Evolutionary conservation across 1,140 invertebrate genomes (phyloP).

Genomic region (Triops cancriformis): DNA sequence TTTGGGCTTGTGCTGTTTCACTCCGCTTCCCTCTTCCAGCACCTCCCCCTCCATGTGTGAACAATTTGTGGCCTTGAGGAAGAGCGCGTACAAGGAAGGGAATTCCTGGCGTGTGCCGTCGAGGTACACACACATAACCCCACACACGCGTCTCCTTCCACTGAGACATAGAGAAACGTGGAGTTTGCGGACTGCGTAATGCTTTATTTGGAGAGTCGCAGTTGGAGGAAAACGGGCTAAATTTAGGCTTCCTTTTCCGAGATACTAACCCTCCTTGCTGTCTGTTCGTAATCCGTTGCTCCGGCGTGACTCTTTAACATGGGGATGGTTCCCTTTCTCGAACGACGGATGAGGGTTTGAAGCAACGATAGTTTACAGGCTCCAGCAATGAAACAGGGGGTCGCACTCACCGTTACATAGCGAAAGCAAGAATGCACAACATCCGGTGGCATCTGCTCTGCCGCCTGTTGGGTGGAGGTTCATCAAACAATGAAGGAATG

Average conservation of each 20-base stretch:
- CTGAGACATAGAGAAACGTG: neutral
- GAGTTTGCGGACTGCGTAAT: neutral
- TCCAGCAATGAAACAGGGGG: neutral
- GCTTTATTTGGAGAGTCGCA: neutral
- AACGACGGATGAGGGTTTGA: neutral
- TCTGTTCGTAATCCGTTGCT: neutral
- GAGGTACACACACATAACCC: neutral
- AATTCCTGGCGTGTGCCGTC: conserved; percentile 1
- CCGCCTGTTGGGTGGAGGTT: neutral
- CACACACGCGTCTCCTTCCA: neutral
- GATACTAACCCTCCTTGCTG: neutral
- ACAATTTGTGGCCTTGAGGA: neutral
- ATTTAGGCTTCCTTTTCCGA: neutral
- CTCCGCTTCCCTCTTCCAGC: neutral
- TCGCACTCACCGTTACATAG: neutral
- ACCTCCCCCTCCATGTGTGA: neutral
- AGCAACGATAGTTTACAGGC: neutral
- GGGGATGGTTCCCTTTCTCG: neutral
- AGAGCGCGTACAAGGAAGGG: neutral
- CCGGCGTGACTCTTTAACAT: neutral
- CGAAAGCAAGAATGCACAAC: neutral
- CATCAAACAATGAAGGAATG: neutral
- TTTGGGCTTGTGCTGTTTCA: neutral
- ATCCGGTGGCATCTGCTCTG: conserved; percentile 12
- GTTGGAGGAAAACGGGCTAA: neutral